These are phyloP conservation scores for Uria lomvia DNA, from an alignment of 2,113 vertebrate genomes.

Conservation along the genomic window DNA sequence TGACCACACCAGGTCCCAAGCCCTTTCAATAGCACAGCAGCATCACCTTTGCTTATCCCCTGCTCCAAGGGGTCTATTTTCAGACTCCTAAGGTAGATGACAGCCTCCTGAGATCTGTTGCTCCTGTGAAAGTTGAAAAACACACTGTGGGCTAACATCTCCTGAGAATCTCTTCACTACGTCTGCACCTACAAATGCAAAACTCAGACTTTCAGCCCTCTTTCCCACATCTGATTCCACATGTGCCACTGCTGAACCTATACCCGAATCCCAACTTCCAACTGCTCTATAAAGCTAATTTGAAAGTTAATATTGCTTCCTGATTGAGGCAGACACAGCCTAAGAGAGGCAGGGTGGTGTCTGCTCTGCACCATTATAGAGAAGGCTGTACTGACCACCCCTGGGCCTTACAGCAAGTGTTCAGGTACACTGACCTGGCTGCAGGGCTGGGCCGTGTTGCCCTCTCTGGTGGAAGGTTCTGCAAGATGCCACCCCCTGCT, in stretches of 20 bases:
- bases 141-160: background rate
- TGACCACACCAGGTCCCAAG: background rate
- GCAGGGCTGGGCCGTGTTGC: background rate
- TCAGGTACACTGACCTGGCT: background rate
- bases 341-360: background rate
- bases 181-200: background rate
- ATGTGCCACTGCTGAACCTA: background rate
- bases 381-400: background rate
- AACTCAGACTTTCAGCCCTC: background rate
- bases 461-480: background rate
- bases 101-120: background rate
- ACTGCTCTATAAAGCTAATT: background rate
- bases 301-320: background rate
- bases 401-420: background rate
- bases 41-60: background rate
- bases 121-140: background rate
- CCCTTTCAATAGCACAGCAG: background rate
- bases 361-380: background rate
- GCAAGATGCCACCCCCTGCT: background rate
- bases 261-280: background rate
- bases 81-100: background rate
- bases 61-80: background rate
- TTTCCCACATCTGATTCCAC: accelerated
- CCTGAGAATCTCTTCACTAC: background rate
- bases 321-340: background rate